A percentile compares a stretch with the other conserved stretches of the same genome.
Evolutionary conservation across 2,888 invertebrate species (phyloP).

Genomic region (Dorcus parallelipipedus): DNA sequence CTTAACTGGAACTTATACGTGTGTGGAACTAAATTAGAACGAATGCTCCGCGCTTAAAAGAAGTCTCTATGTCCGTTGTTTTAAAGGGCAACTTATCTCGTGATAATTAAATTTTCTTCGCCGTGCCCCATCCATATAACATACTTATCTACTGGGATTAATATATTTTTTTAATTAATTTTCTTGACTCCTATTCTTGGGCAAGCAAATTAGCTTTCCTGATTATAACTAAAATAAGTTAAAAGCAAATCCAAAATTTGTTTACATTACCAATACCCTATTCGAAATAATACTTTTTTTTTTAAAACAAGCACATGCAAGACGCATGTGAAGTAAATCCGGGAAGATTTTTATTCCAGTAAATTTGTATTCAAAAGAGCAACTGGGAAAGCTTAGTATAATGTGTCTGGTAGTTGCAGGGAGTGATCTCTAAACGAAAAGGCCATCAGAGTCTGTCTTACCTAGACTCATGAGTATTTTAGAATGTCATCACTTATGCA

Average conservation of each 20-base stretch:
- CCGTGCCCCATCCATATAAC: too few relatives aligned
- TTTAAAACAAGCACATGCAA: too few relatives aligned
- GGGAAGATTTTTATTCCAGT: background rate
- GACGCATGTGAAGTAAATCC: background rate
- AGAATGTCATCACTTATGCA: constrained; percentile 62
- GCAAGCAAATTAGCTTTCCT: too few relatives aligned
- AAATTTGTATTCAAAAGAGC: constrained; percentile 17
- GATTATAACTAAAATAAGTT: too few relatives aligned
- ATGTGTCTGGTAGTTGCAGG: constrained; percentile 2
- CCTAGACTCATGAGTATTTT: constrained; percentile 39
- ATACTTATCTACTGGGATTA: background rate
- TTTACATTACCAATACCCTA: too few relatives aligned
- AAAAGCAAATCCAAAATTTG: too few relatives aligned
- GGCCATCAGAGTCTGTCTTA: constrained; percentile 19
- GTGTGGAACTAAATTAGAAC: background rate
- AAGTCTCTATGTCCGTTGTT: too few relatives aligned
- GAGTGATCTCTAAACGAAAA: constrained; percentile 16
- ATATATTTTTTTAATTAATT: background rate
- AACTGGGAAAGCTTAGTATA: constrained; percentile 8
- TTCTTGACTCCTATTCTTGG: background rate
- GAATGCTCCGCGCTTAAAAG: background rate
- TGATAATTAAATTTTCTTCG: too few relatives aligned
- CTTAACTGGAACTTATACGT: background rate
- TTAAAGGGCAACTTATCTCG: too few relatives aligned
- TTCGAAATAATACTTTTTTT: too few relatives aligned